These are phyloP conservation scores for Drosophila malerkotliana DNA, from an alignment of 1,140 invertebrate genomes.

Conservation along the genomic window DNA sequence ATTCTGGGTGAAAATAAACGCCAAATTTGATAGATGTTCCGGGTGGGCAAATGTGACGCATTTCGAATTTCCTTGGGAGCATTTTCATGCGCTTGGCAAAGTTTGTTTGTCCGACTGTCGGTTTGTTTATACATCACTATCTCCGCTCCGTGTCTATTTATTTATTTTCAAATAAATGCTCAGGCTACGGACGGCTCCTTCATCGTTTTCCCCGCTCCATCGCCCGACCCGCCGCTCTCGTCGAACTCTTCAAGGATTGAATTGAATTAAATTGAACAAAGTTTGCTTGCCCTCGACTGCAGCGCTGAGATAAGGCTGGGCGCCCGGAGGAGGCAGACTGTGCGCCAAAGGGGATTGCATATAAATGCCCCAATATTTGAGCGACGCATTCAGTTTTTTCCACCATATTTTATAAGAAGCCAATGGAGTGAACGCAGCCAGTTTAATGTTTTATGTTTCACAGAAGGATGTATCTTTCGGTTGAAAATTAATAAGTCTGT, in stretches of 20 bases:
- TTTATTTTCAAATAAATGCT: slow-evolving; percentile 71
- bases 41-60: slow-evolving; percentile 66
- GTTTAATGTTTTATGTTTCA: slow-evolving; percentile 11
- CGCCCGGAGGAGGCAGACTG: neutral
- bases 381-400: slow-evolving; percentile 25
- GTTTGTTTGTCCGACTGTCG: slow-evolving; percentile 59
- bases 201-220: neutral
- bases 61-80: slow-evolving; percentile 57
- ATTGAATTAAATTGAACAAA: slow-evolving; percentile 69
- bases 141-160: slow-evolving; percentile 52
- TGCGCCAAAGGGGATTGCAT: slow-evolving; percentile 11
- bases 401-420: slow-evolving; percentile 32
- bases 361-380: slow-evolving; percentile 40
- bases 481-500: neutral
- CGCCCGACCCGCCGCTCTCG: slow-evolving; percentile 5
- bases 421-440: slow-evolving; percentile 22
- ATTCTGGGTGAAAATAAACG: slow-evolving; percentile 52
- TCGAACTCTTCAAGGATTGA: slow-evolving; percentile 49
- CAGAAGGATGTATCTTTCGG: slow-evolving; percentile 15
- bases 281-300: slow-evolving; percentile 35
- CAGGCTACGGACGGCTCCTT: slow-evolving; percentile 21
- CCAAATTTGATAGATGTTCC: slow-evolving; percentile 74
- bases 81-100: slow-evolving; percentile 59
- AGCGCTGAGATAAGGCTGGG: slow-evolving; percentile 41
- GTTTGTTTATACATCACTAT: slow-evolving; percentile 66